Evolutionary conservation across 1,140 invertebrate species (phyloP).

Genomic region (Neodiprion lecontei): DNA sequence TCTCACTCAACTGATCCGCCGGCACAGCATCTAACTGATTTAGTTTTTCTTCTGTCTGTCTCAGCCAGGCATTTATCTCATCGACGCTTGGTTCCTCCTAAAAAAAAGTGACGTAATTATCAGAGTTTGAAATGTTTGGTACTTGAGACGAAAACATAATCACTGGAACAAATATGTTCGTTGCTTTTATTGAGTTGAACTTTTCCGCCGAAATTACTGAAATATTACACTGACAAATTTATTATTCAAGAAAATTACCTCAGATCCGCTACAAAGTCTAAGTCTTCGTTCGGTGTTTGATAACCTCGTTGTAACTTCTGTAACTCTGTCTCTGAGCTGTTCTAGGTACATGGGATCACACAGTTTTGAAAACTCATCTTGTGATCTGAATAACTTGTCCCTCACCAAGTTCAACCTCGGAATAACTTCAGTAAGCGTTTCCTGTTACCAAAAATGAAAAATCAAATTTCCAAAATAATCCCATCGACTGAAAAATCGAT

Average conservation of each 20-base stretch:
- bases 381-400: slow-evolving; percentile 68
- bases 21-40: slow-evolving; percentile 49
- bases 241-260: slow-evolving; percentile 37
- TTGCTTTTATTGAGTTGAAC: too few species aligned
- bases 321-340: slow-evolving; percentile 67
- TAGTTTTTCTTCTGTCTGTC: slow-evolving; percentile 58
- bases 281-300: slow-evolving; percentile 54
- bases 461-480: too few species aligned
- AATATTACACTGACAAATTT: neutral
- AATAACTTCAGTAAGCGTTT: slow-evolving; percentile 71
- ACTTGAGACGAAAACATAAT: neutral
- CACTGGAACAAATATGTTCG: too few species aligned
- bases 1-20: slow-evolving; percentile 50
- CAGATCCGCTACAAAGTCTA: slow-evolving; percentile 44
- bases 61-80: slow-evolving; percentile 62
- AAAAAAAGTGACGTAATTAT: slow-evolving; percentile 21
- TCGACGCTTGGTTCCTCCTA: slow-evolving; percentile 58
- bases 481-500: too few species aligned
- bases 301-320: slow-evolving; percentile 47
- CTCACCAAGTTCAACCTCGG: slow-evolving; percentile 67
- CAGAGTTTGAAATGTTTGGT: slow-evolving; percentile 9
- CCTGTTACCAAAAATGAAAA: slow-evolving; percentile 47
- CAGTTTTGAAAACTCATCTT: slow-evolving; percentile 69
- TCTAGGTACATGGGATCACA: slow-evolving; percentile 72
- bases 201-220: too few species aligned